Conservation (phyloP, 2,113 vertebrate genomes). For the Thymallus thymallus region DNA sequence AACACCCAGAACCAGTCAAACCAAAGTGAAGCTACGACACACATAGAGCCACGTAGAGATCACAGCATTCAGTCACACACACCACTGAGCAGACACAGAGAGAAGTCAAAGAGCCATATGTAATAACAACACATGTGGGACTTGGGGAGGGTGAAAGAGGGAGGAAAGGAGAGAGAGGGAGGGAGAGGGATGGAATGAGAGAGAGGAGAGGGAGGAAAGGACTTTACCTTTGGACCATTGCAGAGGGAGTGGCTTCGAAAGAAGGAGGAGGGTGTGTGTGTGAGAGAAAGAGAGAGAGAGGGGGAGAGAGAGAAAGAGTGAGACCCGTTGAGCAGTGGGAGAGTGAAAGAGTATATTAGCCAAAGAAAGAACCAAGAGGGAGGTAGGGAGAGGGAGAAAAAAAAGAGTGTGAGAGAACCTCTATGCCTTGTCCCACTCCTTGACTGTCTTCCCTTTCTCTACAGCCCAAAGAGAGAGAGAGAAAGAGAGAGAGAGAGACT, state of each 20-base stretch:
- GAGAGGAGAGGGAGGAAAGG: slow-evolving; percentile 37
- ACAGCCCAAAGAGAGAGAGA: slow-evolving; percentile 6
- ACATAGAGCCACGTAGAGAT: background rate
- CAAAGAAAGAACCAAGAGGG: slow-evolving; percentile 36
- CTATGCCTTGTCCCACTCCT: slow-evolving; percentile 64
- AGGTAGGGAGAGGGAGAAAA: slow-evolving; percentile 34
- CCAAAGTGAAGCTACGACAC: background rate
- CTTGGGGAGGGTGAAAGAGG: background rate
- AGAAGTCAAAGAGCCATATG: background rate
- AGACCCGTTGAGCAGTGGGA: slow-evolving; percentile 33
- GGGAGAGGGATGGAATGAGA: too few species aligned
- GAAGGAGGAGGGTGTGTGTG: slow-evolving; percentile 1
- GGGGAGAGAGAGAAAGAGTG: slow-evolving; percentile 5
- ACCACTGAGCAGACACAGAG: background rate
- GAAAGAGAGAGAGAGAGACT: slow-evolving; percentile 23
- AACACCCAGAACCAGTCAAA: background rate
- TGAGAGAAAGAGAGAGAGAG: slow-evolving; percentile 9
- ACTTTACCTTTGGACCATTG: slow-evolving; percentile 67
- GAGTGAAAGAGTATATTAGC: slow-evolving; percentile 50
- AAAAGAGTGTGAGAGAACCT: slow-evolving; percentile 53
- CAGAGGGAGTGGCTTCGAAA: slow-evolving; percentile 52
- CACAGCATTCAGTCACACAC: background rate
- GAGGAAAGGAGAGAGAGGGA: slow-evolving; percentile 18
- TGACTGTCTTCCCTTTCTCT: slow-evolving; percentile 62
- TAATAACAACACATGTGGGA: background rate